Percentiles rank a stretch among this genome's conserved stretches.
phyloP scores from a whole-genome alignment of 2,888 invertebrate genomes.

The Lutraria lutraria region DNA sequence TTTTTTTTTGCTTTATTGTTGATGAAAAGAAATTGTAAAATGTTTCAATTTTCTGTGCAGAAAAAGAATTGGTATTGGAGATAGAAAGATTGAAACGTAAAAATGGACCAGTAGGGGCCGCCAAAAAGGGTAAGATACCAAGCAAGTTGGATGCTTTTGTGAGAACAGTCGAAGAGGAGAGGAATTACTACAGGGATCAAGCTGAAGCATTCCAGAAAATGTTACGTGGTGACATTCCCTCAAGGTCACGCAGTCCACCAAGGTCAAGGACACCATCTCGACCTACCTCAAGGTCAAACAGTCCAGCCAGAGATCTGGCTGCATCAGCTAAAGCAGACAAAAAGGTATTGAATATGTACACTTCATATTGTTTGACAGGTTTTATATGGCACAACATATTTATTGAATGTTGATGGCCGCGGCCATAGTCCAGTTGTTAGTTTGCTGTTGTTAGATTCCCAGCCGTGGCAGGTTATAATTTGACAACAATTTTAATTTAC shows the following conservation, averaged over 20 bases:
- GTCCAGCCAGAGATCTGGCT: conserved; percentile 74
- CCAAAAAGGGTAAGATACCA: conserved; percentile 81
- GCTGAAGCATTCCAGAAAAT: conserved; percentile 83
- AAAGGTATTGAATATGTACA: conserved; percentile 67
- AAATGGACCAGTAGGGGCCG: conserved; percentile 79
- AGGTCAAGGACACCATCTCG: conserved; percentile 75
- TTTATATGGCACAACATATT: too few species aligned
- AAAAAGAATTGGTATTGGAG: conserved; percentile 86
- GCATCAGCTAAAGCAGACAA: conserved; percentile 74
- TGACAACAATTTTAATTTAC: too few species aligned
- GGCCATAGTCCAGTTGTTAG: too few species aligned
- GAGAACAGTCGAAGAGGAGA: conserved; percentile 85
- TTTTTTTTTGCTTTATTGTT: too few species aligned
- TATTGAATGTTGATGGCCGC: too few species aligned
- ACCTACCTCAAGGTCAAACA: conserved; percentile 69
- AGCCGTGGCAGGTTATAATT: too few species aligned
- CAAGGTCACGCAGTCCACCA: conserved; percentile 70
- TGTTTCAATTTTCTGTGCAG: conserved; percentile 73
- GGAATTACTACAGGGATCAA: conserved; percentile 86
- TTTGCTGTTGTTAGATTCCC: too few species aligned
- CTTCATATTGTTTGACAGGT: not conserved
- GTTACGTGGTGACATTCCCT: conserved; percentile 76
- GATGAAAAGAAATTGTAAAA: not conserved
- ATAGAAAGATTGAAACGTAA: conserved; percentile 85
- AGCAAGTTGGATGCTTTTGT: conserved; percentile 85